Base-by-base conservation (phyloP, 2,888 invertebrate species). In the Troilus luridus region DNA sequence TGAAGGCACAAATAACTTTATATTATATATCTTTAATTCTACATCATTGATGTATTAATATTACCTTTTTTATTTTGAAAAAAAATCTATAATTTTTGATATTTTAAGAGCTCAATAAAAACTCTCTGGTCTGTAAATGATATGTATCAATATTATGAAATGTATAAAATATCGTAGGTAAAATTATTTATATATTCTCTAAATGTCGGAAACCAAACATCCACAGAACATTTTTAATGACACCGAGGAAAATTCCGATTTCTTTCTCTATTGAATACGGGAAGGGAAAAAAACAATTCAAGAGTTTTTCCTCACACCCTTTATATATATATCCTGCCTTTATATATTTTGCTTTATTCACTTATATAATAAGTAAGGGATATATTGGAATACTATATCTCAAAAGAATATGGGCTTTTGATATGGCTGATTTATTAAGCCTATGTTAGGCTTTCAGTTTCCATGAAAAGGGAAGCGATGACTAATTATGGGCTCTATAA, bases 401-500 rank as follows among this genome's bases (percentile, higher is more conserved):
- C 27, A 77, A 77, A 77, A 77, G 72, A 77, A 77, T 77, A 67
- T 67, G 27, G 67, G 6, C 24, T 67, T 67, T 24, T 81, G 54
- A 81, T 81, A 56, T 85, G 54, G 11, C 56, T 85, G 85, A 85
- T 85, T 85, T 85, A 85, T 85, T 54, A 58, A 54, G 56, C n/a
- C 10, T 56, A 12, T 6, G 85, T n/a, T 56, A 85, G 85, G 85
- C 85, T 56, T 85, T 85, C 56, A 85, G 56, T n/a, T 11, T 21
- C 85, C 56, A 85, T 85, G 56, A 85, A 85, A 85, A 85, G 85
- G n/a, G 54, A n/a, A 85, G 85, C 0, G 54, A 85, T 85, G 85
- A 85, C 85, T 85, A 85, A 85, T 85, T 85, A 85, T 85, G 56
- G 56, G 85, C 85, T 85, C 14, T 58, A 85, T 85, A 85, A 85